A percentile compares a stretch with the other conserved stretches of the same genome.
Evolutionary conservation across 1,140 invertebrate species (phyloP).

Genomic region (Aphaenogaster ashmeadi): DNA sequence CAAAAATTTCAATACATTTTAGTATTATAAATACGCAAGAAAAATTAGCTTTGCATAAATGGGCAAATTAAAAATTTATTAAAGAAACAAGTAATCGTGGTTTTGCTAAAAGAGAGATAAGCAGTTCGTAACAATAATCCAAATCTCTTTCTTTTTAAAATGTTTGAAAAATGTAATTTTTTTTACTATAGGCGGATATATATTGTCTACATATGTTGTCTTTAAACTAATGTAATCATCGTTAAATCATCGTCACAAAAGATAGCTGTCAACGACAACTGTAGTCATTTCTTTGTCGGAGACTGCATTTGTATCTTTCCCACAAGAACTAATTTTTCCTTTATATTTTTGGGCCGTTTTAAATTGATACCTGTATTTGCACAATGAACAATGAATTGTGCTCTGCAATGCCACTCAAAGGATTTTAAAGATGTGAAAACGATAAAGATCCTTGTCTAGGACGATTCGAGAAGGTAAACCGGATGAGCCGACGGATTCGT

Average conservation of each 20-base stretch:
- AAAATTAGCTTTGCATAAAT: background rate
- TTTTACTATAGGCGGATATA: background rate
- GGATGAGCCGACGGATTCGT: conserved; percentile 70
- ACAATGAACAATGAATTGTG: conserved; percentile 79
- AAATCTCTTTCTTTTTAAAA: background rate
- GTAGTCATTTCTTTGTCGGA: background rate
- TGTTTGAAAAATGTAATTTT: background rate
- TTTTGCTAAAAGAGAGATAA: background rate
- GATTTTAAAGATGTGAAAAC: conserved; percentile 82
- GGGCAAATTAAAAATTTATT: conserved; percentile 1
- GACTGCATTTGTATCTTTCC: background rate
- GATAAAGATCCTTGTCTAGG: conserved; percentile 69
- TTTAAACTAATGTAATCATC: background rate
- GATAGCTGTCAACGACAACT: background rate
- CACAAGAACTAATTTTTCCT: conserved; percentile 54
- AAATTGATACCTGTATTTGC: conserved; percentile 59
- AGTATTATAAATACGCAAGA: background rate
- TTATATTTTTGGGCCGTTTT: conserved; percentile 58
- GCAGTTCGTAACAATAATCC: background rate
- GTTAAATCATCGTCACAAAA: background rate
- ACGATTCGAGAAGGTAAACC: conserved; percentile 72
- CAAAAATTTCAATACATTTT: background rate
- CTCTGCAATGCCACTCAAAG: conserved; percentile 80
- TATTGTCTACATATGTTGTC: background rate
- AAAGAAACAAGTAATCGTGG: background rate